Conservation (phyloP, 2,888 invertebrate species). For the Acholoe squamosa region DNA sequence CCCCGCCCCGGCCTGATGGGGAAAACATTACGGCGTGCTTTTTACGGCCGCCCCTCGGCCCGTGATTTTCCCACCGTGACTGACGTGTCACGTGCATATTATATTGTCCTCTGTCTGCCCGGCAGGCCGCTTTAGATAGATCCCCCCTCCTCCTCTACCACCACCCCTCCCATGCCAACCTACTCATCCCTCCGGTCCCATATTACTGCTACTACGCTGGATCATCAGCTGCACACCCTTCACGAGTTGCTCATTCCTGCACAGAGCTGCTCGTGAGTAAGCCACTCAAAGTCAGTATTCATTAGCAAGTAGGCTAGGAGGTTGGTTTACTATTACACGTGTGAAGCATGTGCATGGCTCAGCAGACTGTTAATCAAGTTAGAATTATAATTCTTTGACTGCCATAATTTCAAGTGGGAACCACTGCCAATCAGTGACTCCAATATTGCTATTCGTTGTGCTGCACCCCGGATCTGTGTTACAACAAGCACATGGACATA, state of each 20-base stretch:
- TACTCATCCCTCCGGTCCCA: not conserved
- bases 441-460: too few relatives aligned
- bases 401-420: too few relatives aligned
- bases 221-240: not conserved
- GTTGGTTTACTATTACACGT: too few relatives aligned
- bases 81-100: slow-evolving; percentile 2
- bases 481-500: too few relatives aligned
- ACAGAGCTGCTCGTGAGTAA: too few relatives aligned
- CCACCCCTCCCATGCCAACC: not conserved
- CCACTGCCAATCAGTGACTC: too few relatives aligned
- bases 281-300: too few relatives aligned
- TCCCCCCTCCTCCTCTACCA: not conserved
- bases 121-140: not conserved
- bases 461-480: too few relatives aligned
- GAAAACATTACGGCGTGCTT: slow-evolving; percentile 38
- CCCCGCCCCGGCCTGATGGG: slow-evolving; percentile 16
- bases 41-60: not conserved
- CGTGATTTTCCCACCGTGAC: slow-evolving; percentile 33
- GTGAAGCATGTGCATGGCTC: too few relatives aligned
- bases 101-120: not conserved
- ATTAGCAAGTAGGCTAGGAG: too few relatives aligned
- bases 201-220: not conserved
- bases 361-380: too few relatives aligned
- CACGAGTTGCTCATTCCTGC: not conserved
- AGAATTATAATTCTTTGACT: too few relatives aligned